These are phyloP conservation scores for Troilus luridus DNA, from an alignment of 2,888 invertebrate genomes.

Conservation along the genomic window DNA sequence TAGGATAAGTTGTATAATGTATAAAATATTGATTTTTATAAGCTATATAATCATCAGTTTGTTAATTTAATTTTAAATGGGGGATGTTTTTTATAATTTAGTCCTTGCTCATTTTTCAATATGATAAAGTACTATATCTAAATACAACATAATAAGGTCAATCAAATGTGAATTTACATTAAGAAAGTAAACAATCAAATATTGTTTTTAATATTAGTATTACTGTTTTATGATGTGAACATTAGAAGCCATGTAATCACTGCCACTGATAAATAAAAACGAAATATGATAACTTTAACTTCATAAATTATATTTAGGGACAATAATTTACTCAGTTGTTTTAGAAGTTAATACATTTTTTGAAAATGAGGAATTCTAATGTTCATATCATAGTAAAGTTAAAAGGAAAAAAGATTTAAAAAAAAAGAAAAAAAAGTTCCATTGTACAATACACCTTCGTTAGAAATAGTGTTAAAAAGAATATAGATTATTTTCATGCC, in stretches of 20 bases:
- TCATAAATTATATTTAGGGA: conserved; percentile 55
- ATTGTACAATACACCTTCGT: conserved; percentile 60
- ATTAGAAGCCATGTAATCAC: conserved; percentile 61
- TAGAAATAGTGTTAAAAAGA: conserved; percentile 59
- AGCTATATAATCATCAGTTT: conserved; percentile 27
- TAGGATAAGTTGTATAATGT: conserved; percentile 62
- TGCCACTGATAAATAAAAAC: conserved; percentile 56
- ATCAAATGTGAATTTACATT: conserved; percentile 60
- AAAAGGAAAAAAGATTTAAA: background rate
- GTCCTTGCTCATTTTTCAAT: conserved; percentile 59
- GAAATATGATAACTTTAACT: background rate
- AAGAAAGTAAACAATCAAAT: conserved; percentile 62
- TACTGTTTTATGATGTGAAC: conserved; percentile 61
- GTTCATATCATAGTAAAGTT: conserved; percentile 58
- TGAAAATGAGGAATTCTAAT: conserved; percentile 54
- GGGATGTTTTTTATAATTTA: conserved; percentile 58
- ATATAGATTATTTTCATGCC: conserved; percentile 65
- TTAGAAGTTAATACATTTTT: background rate
- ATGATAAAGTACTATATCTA: conserved; percentile 48
- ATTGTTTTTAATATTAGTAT: conserved; percentile 58
- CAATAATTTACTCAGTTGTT: conserved; percentile 55
- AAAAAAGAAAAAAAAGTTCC: conserved; percentile 50
- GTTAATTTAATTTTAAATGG: conserved; percentile 57
- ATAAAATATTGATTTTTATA: conserved; percentile 55
- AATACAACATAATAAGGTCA: conserved; percentile 58